Evolutionary conservation across 2,113 vertebrate genomes (phyloP), one percentile per base, ranked within the genome.

Genomic region (Oryzias javanicus): DNA sequence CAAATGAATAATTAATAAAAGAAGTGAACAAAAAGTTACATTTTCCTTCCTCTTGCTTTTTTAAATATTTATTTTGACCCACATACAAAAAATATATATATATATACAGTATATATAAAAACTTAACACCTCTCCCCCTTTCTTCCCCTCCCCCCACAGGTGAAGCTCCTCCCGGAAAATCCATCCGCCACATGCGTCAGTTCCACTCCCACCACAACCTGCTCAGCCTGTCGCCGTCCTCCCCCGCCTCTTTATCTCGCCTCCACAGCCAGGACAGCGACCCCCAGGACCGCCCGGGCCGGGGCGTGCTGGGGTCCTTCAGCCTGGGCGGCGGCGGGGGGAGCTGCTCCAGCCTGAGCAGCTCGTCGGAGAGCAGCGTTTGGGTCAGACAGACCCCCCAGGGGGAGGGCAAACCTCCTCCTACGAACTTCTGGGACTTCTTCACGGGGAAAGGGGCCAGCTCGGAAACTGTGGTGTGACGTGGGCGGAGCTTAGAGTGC

Each of bases 201-300:
- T 93, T 91, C 77, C 89, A 91, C 78, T 93, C 92, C 44, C 91
- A 93, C 69, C 90, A 92, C 79, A 90, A 93, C 82, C 86, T 93
- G 60, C 73, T 91, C 24, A 91, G 90, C 72, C 71, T 93, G 74
- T 20, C 60, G 20, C 86, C 82, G 50, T 29, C 83, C 14, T 73
- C 78, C 18, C 15, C 55, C 13, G 70, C 78, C 18, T 15, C 62
- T 54, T 55, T 16, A 50, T 55, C 70, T 61, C 65, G 67, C 4
- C 42, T 51, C 52, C 67, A 60, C 18, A 4, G 35, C 8, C 73
- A 59, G 20, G 69, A 70, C 29, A 20, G 14, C 0, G 82, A 86
- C 45, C 1, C 44, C 14, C 84, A 69, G 75, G 74, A 84, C 4
- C 60, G 60, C 3, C 40, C 61, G 45, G 67, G 49, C 18, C 40